A percentile compares a stretch with the other conserved stretches of the same genome.
These are phyloP conservation scores for Heliothis subflexa DNA, from an alignment of 1,140 invertebrate genomes.

Conservation along the genomic window DNA sequence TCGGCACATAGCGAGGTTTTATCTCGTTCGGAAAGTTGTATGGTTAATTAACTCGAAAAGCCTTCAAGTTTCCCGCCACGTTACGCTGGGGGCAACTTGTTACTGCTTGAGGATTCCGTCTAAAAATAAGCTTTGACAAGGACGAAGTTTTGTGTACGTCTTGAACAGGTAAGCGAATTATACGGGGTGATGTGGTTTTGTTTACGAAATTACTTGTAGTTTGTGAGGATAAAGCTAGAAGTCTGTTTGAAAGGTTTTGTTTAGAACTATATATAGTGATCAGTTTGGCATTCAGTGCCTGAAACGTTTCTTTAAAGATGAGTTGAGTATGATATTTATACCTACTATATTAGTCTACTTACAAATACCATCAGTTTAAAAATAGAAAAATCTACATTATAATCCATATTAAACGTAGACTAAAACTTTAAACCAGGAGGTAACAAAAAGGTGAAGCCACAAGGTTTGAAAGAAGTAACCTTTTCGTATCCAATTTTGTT, in stretches of 20 bases:
- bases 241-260: not conserved
- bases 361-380: too few species aligned
- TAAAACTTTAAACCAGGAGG: not conserved
- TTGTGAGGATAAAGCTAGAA: not conserved
- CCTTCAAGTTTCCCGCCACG: constrained; percentile 74
- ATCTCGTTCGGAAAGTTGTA: constrained; percentile 69
- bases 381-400: not conserved
- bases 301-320: too few species aligned
- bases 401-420: not conserved
- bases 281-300: too few species aligned
- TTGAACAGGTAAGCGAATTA: constrained; percentile 22
- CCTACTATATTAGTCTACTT: too few species aligned
- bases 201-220: not conserved
- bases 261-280: too few species aligned
- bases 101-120: constrained; percentile 59
- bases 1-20: constrained; percentile 62
- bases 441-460: constrained; percentile 5
- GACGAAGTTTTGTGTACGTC: constrained; percentile 41
- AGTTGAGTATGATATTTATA: too few species aligned
- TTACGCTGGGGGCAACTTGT: constrained; percentile 74
- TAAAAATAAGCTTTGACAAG: constrained; percentile 13
- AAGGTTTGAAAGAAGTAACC: constrained; percentile 10
- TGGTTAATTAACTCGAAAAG: constrained; percentile 77
- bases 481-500: constrained; percentile 31
- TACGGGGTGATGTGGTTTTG: not conserved